Conservation (phyloP, 2,113 vertebrate genomes). For the Chionis minor region DNA sequence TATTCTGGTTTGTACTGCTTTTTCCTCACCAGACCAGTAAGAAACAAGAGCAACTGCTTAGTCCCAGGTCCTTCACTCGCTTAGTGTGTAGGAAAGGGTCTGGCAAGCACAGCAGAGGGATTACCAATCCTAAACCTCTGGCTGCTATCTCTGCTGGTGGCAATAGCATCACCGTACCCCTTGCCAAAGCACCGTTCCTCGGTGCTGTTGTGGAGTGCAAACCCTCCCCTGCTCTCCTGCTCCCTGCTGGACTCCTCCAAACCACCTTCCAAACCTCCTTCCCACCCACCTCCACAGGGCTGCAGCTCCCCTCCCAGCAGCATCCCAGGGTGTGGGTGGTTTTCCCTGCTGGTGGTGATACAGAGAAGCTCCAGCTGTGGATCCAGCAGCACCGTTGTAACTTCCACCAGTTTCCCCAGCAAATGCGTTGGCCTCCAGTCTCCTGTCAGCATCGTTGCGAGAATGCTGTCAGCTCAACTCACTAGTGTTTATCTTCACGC, state of each 20-base stretch:
- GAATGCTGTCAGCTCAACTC: background rate
- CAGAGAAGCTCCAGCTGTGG: background rate
- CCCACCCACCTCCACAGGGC: background rate
- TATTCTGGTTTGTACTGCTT: background rate
- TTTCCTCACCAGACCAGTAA: background rate
- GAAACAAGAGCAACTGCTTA: background rate
- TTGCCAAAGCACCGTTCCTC: background rate
- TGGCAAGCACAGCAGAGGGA: background rate
- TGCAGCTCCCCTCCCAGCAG: background rate
- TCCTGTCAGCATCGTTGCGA: background rate
- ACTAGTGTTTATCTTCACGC: background rate
- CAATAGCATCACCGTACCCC: background rate
- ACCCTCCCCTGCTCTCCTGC: background rate
- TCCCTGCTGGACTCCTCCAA: background rate
- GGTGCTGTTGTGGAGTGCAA: background rate
- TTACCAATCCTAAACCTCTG: background rate
- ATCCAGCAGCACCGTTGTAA: background rate
- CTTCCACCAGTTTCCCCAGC: background rate
- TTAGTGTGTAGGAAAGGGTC: background rate
- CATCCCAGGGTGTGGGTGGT: background rate
- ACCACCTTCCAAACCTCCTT: background rate
- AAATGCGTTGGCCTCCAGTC: accelerated
- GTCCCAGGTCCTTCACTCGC: background rate
- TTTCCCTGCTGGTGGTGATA: background rate
- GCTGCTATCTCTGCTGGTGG: background rate